Evolutionary conservation across 2,888 invertebrate species (phyloP).

Genomic region (Dasysyrphus albostriatus): DNA sequence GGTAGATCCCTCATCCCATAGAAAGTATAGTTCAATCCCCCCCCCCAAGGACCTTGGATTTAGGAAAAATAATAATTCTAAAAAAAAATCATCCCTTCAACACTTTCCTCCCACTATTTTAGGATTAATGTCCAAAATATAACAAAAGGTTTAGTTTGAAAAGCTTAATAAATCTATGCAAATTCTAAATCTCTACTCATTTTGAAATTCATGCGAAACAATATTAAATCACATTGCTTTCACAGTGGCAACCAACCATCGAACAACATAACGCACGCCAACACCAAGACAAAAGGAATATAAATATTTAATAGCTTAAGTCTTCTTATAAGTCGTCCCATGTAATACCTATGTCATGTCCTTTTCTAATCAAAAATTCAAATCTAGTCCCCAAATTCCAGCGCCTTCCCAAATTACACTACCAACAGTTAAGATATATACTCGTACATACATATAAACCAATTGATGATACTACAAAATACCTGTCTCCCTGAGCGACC

Average conservation of each 20-base stretch:
- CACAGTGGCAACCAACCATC: background rate
- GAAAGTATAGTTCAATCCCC: too few relatives aligned
- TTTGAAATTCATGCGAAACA: constrained; percentile 7
- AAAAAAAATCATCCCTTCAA: background rate
- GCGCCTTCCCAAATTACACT: constrained; percentile 38
- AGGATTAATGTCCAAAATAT: background rate
- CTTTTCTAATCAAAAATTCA: constrained; percentile 73
- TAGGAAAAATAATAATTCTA: background rate
- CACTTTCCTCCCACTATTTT: background rate
- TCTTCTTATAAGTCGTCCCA: constrained; percentile 8
- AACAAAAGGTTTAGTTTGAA: background rate
- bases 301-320: constrained; percentile 65
- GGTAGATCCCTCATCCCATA: too few relatives aligned
- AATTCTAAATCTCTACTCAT: background rate
- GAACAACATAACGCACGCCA: too few relatives aligned
- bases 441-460: background rate
- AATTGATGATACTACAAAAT: constrained; percentile 40
- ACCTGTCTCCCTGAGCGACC: constrained; percentile 50
- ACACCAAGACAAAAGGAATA: background rate
- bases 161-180: constrained; percentile 4
- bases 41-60: background rate
- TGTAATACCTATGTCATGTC: constrained; percentile 31
- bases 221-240: constrained; percentile 15
- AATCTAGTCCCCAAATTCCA: constrained; percentile 45
- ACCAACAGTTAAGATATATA: background rate